Evolutionary conservation across 2,797 vertebrate genomes (phyloP).

Genomic region (Enoplosus armatus): DNA sequence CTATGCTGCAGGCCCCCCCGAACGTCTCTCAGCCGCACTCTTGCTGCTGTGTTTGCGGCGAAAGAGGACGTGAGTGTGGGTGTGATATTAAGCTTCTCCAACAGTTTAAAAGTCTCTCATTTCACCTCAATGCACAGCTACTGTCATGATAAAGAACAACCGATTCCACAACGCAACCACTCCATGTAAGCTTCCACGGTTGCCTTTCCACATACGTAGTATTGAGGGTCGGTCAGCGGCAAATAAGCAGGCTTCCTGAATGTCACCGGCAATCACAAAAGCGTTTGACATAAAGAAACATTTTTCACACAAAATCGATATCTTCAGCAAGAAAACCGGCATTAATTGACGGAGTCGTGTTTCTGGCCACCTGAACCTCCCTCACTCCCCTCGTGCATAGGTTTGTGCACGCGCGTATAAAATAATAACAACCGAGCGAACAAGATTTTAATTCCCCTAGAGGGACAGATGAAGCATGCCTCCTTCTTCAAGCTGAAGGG

Average conservation of each 20-base stretch:
- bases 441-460: too few species aligned
- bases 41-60: neutral
- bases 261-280: neutral
- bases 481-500: too few species aligned
- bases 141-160: neutral
- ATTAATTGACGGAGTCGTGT: too few species aligned
- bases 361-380: too few species aligned
- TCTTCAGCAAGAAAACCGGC: neutral
- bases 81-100: neutral
- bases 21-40: neutral
- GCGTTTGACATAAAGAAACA: neutral
- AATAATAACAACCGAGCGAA: too few species aligned
- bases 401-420: too few species aligned
- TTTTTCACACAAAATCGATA: neutral
- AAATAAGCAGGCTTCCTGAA: neutral
- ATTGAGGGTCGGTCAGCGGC: neutral
- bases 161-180: neutral
- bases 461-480: too few species aligned
- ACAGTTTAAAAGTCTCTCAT: neutral
- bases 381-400: too few species aligned
- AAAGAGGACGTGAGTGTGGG: conserved; percentile 1
- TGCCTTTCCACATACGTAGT: neutral
- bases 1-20: neutral
- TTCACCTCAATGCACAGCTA: neutral
- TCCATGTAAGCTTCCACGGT: neutral